These are phyloP conservation scores for Calameuta pallipes DNA, from an alignment of 2,888 invertebrate species.

Conservation along the genomic window DNA sequence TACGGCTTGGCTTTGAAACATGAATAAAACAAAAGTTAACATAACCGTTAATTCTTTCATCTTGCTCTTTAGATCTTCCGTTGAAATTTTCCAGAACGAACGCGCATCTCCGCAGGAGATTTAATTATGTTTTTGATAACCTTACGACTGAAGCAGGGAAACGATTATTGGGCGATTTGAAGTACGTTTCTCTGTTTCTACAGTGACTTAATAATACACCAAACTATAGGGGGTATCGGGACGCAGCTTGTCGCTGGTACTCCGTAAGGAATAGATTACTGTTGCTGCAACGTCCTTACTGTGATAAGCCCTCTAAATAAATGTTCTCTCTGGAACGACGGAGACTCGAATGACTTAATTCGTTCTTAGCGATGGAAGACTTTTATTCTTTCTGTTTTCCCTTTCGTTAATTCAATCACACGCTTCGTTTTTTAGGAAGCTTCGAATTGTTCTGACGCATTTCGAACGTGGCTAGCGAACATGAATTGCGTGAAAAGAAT, in stretches of 20 bases:
- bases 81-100: neutral
- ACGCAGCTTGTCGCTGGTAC: neutral
- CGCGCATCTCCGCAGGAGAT: neutral
- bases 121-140: neutral
- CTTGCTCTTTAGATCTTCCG: neutral
- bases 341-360: neutral
- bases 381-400: neutral
- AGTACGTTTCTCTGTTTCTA: neutral
- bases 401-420: no score
- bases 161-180: neutral
- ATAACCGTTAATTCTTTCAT: neutral
- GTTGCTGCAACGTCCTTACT: neutral
- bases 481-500: no score
- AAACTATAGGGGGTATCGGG: neutral
- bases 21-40: neutral
- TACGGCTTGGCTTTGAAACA: conserved; percentile 22
- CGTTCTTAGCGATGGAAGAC: neutral
- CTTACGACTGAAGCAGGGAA: neutral
- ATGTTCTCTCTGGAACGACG: neutral
- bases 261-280: neutral
- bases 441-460: no score
- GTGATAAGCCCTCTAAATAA: neutral
- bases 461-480: no score
- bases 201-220: neutral
- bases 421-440: no score